A percentile compares a stretch with the other conserved stretches of the same genome.
phyloP scores from a whole-genome alignment of 2,113 vertebrate species.

The Mormyrus lacerda region DNA sequence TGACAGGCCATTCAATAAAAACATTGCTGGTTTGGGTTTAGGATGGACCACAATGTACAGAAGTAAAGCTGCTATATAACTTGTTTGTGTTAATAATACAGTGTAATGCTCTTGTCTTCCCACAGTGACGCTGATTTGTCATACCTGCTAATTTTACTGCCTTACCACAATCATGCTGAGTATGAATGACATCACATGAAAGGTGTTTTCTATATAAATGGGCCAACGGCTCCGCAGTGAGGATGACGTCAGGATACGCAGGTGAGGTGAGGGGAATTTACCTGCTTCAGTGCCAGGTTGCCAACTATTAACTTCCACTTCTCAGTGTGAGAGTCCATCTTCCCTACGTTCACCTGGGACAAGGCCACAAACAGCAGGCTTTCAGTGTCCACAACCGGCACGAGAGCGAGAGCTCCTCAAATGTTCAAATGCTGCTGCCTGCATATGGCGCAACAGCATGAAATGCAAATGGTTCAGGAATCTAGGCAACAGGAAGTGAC shows the following conservation, averaged over 20 bases:
- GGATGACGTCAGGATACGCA: not conserved
- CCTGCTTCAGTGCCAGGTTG: constrained; percentile 95
- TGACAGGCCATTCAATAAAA: not conserved
- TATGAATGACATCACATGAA: not conserved
- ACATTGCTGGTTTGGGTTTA: not conserved
- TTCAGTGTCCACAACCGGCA: not conserved
- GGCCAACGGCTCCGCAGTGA: not conserved
- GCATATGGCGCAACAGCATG: not conserved
- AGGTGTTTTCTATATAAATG: not conserved
- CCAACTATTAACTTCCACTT: constrained; percentile 96
- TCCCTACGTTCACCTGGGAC: constrained; percentile 85
- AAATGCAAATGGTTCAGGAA: not conserved
- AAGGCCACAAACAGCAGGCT: not conserved
- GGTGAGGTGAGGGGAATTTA: constrained; percentile 37
- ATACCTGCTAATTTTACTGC: not conserved
- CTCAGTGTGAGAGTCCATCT: constrained; percentile 97
- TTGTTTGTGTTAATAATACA: not conserved
- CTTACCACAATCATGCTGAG: not conserved
- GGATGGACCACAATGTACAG: not conserved
- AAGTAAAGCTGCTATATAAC: not conserved
- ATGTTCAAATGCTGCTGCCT: not conserved
- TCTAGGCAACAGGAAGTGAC: not conserved
- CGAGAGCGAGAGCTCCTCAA: not conserved
- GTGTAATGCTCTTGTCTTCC: not conserved
- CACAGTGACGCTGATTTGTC: not conserved